Conservation (phyloP, 2,797 vertebrate genomes). For the Botia almorhae region DNA sequence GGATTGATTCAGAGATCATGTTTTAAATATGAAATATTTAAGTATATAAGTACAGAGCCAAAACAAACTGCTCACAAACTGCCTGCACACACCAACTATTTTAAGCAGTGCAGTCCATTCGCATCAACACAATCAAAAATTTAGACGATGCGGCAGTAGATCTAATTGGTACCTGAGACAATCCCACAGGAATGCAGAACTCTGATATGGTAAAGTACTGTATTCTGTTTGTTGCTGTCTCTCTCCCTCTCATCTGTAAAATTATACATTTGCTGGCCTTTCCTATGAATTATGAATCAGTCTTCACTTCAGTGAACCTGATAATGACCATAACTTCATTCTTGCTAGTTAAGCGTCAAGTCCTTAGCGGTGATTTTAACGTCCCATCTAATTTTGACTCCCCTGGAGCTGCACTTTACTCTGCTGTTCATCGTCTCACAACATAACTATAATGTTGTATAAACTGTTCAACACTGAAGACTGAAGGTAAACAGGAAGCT, state of each 20-base stretch:
- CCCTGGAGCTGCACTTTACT: neutral
- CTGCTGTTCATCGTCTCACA: neutral
- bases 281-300: neutral
- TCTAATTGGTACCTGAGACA: neutral
- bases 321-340: neutral
- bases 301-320: neutral
- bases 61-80: neutral
- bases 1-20: neutral
- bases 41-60: no score
- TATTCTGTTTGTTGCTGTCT: slow-evolving; percentile 22
- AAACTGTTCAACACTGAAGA: neutral
- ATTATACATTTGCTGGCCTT: slow-evolving; percentile 24
- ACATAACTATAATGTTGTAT: neutral
- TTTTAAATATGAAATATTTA: neutral
- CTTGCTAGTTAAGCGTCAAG: neutral
- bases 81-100: neutral
- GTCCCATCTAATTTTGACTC: neutral
- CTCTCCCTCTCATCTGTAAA: neutral
- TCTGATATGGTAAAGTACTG: neutral
- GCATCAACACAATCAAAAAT: slow-evolving; percentile 5
- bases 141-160: neutral
- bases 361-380: neutral
- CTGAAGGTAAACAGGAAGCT: neutral
- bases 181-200: neutral
- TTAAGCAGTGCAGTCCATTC: neutral